Base-by-base conservation (phyloP, 2,888 invertebrate genomes). In the Drosophila fulvimacula region DNA sequence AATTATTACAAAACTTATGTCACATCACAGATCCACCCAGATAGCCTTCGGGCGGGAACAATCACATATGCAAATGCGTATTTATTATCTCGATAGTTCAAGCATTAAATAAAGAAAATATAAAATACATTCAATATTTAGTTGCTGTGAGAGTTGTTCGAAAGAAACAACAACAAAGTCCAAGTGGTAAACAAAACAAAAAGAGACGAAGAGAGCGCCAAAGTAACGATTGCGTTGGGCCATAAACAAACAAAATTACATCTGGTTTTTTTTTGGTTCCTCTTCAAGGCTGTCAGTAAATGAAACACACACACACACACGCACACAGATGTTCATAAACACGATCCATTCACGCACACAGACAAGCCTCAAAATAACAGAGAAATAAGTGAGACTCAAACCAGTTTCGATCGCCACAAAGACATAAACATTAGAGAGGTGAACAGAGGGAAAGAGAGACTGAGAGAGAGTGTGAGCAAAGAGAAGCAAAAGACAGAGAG, bases 231-330 rank as follows among this genome's bases (percentile, higher is more conserved):
- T 42, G 27, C 42, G 41, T 60, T 48, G 44, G 38, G 42, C 59
- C 27, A 63, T 46, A 66, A 73, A 61, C 41, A 65, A 76, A 57
- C 48, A 64, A 63, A 48, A 61, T 57, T 69, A 66, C 60, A 64
- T 77, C 60, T 79, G 62, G 59, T 57, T 57, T 78, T 74, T 69
- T 69, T 75, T 30, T 10, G 30, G 60, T 51, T 69, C 74, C 86
- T 88, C 83, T 80, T 86, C 86, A 86, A 86, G 86, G 86, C 86
- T 86, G 83, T 86, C 75, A 80, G 64, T 73, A 70, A 51, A 30
- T 10, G n/a, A n/a, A n/a, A n/a, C 17, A 48, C n/a, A 46, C 30
- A 17, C 10, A 30, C 27, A 27, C 27, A 55, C 34, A 49, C 38
- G 9, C 17, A 46, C 46, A 27, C 27, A 55, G 3, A 21, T 24